Evolutionary conservation across 1,140 invertebrate genomes (phyloP), one percentile per base, ranked within the genome.

Genomic region (Himalopsyche phryganea): DNA sequence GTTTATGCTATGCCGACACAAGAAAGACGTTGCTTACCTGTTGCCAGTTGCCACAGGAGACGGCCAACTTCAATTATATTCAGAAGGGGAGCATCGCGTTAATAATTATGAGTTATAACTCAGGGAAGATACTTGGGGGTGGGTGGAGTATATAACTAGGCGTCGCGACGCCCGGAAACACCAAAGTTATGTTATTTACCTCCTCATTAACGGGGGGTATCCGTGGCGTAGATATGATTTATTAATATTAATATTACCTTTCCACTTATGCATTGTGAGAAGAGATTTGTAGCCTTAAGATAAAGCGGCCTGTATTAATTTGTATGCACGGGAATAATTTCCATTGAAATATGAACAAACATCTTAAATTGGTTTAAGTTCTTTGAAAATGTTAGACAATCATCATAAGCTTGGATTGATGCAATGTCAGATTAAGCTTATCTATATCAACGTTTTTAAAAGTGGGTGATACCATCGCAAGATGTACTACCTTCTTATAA

Each of bases 51-150:
- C 60, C 54, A 49, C 33, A 32, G 50, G 54, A 50, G 44, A 56
- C 59, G 51, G 14, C 48, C 45, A 40, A 54, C 51, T 55, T 45
- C 48, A 51, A 51, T 61, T 61, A 50, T 40, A 38, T 20, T 38
- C 46, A 28, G n/a, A 17, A 40, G 44, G 35, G 45, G 35, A 38
- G 41, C 48, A 33, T 52, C 44, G 36, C 54, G 50, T 62, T 58
- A 50, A 54, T 62, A 58, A 62, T 58, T 52, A 62, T 44, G 55
- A 57, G 36, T 61, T 56, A 47, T 50, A 45, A 51, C 58, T 23
- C 9, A 17, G 28, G 19, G 23, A 46, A 17, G 19, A 6, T 33
- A 17, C 10, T 6, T 7, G 5, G 11, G 5, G 11, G 11, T 6
- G 28, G 28, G 46, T 13, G 28, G 9, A 19, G 20, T 40, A 40